Evolutionary conservation across 2,888 invertebrate genomes (phyloP).

Genomic region (Ichneumoninae sp.): DNA sequence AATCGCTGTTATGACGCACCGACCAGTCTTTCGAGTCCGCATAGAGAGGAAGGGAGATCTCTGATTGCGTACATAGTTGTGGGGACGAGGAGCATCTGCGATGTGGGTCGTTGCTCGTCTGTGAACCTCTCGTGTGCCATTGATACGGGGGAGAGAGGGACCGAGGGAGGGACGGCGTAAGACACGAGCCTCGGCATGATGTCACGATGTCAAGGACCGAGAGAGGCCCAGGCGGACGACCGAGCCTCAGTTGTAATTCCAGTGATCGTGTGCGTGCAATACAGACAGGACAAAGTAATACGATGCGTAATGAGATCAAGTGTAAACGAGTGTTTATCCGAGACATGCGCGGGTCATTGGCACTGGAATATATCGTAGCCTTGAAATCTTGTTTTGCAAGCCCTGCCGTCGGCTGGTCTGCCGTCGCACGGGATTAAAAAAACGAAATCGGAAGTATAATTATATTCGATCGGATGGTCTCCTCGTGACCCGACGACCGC

Average conservation of each 20-base stretch:
- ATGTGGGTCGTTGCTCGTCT: slow-evolving; percentile 68
- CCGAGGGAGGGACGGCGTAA: slow-evolving; percentile 14
- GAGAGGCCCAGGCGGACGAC: slow-evolving; percentile 53
- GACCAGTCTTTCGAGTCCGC: slow-evolving; percentile 37
- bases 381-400: slow-evolving; percentile 63
- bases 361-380: slow-evolving; percentile 51
- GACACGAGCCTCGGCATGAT: slow-evolving; percentile 56
- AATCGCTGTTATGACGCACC: slow-evolving; percentile 25
- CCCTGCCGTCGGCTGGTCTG: slow-evolving; percentile 66
- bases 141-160: slow-evolving; percentile 47
- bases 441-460: slow-evolving; percentile 64
- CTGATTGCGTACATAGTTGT: slow-evolving; percentile 56
- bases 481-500: slow-evolving; percentile 52
- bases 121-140: slow-evolving; percentile 64
- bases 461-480: slow-evolving; percentile 52
- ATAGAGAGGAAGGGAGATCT: slow-evolving; percentile 27
- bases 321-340: slow-evolving; percentile 33
- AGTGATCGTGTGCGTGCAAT: slow-evolving; percentile 41
- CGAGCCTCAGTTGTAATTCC: slow-evolving; percentile 54
- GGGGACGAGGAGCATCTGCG: slow-evolving; percentile 58
- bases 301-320: slow-evolving; percentile 57
- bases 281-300: slow-evolving; percentile 32
- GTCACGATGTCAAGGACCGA: slow-evolving; percentile 70
- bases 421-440: slow-evolving; percentile 66
- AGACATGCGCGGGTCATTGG: slow-evolving; percentile 53